Base-by-base conservation (phyloP, 2,888 invertebrate species). In the Phalera bucephala region DNA sequence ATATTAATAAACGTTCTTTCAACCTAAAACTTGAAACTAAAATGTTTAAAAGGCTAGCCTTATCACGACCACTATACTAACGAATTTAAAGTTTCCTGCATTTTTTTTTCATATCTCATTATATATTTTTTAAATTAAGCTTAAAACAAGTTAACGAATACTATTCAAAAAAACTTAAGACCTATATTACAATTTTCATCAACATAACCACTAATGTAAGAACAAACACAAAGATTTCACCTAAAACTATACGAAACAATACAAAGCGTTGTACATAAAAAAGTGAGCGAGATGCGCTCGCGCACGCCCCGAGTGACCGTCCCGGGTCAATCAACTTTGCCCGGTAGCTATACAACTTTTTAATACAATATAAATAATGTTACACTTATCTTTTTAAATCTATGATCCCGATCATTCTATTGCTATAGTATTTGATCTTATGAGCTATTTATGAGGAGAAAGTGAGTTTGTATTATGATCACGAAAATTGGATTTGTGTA, bases 311-410 rank as follows among this genome's bases (percentile, higher is more conserved):
- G 44, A 59, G 50, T 52, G 68, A 60, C 71, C 67, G 70, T 50
- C 17, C 19, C 52, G 62, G 80, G 75, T 80, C 80, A 76, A 60
- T 78, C 69, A 80, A 67, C 81, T 71, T 63, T 65, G 68, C 60
- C 68, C 79, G 69, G 80, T 81, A 78, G 82, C 79, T 39, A 52
- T 64, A 66, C 65, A 55, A 66, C 64, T 67, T 68, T 72, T 72
- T 74, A 72, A 76, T 73, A 71, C 71, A 72, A 67, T 67, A 70
- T 72, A 72, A 69, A 72, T 73, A 73, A 72, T 73, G 63, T 56
- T 58, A 60, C 40, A 55, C 64, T 60, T 70, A 67, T 60, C 61
- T 62, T 47, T 44, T 48, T 57, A 60, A 40, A 55, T 52, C 55
- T 55, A 38, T 42, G 40, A 44, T 45, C 45, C 20, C 31, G 12